Evolutionary conservation across 2,113 vertebrate species (phyloP), one percentile per base, ranked within the genome.

Genomic region (Upupa epops): DNA sequence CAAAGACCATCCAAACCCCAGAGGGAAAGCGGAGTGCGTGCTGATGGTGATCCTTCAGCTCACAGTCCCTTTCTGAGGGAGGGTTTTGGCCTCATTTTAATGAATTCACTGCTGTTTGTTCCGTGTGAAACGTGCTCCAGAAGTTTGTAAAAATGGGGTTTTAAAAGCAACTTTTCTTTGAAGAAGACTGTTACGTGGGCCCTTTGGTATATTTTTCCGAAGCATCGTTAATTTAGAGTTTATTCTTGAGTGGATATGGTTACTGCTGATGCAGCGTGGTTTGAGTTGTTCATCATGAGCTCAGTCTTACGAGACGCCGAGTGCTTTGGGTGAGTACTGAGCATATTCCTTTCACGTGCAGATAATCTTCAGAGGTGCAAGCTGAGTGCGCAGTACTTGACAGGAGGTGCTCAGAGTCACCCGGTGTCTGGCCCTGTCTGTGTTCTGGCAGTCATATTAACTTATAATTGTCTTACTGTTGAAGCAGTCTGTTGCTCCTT

Each of bases 141-240:
- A 96, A 94, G 48, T 93, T 93, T 90, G 82, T 95, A 52, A 95
- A 73, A 36, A 88, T 25, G 55, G 76, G 49, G 32, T 85, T 95
- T 91, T 75, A 94, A 90, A 83, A 84, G 32, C 61, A 87, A 89
- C 79, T 91, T 69, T 26, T 75, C 28, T 94, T 55, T 94, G 18
- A 81, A 95, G 90, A 92, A 46, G 65, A 56, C 51, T 96, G 76
- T 95, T 97, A 92, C 92, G 92, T 96, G 94, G 70, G 58, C 79
- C 78, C 89, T 82, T 96, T 51, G 84, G 75, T 83, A n/a, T 91
- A 78, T 81, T 85, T 74, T 85, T 68, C 66, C 83, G 45, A 69
- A 93, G 42, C 77, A 72, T 92, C 71, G 54, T 63, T 63, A 51
- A 24, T 69, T 95, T 90, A 74, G 49, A 11, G 4, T 86, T 93